Evolutionary conservation across 1,140 invertebrate species (phyloP), one percentile per base, ranked within the genome.

Genomic region (Patella vulgata): DNA sequence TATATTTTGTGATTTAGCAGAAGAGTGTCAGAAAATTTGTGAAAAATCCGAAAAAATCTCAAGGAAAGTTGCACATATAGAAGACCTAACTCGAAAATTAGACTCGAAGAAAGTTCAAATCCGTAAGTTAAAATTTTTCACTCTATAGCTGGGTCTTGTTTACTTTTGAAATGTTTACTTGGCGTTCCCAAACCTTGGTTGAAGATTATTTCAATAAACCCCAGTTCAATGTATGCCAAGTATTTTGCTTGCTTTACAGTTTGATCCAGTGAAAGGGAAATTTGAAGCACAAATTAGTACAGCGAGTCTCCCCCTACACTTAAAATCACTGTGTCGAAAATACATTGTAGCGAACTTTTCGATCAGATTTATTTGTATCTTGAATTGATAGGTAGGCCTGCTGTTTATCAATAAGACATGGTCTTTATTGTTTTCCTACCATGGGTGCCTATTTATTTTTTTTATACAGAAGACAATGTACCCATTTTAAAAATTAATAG

Each of bases 101-200:
- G 91, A 93, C 82, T 91, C 91, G 48, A 92, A 91, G 85, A 88
- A 89, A 82, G 91, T 92, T 71, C 87, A 90, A 88, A 91, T 93
- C 86, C 91, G 92, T 93, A 89, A 93, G 92, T 93, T 59, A 46
- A n/a, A 31, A 47, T 19, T 62, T 40, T 28, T 23, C 31, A 21
- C 23, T 51, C 25, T 31, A 42, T 48, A 17, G 30, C 17, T 19
- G 27, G 8, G 17, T 14, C 9, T n/a, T n/a, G 31, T 19, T 5
- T 53, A 57, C 17, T 17, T 39, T 31, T 39, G 23, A 8, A 23
- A 12, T 44, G 39, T 44, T 14, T n/a, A n/a, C n/a, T n/a, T n/a
- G n/a, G n/a, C n/a, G n/a, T n/a, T n/a, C n/a, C n/a, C n/a, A n/a
- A n/a, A n/a, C n/a, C n/a, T n/a, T n/a, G n/a, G n/a, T n/a, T n/a